Evolutionary conservation across 2,888 invertebrate species (phyloP).

Genomic region (Spialia ferax): DNA sequence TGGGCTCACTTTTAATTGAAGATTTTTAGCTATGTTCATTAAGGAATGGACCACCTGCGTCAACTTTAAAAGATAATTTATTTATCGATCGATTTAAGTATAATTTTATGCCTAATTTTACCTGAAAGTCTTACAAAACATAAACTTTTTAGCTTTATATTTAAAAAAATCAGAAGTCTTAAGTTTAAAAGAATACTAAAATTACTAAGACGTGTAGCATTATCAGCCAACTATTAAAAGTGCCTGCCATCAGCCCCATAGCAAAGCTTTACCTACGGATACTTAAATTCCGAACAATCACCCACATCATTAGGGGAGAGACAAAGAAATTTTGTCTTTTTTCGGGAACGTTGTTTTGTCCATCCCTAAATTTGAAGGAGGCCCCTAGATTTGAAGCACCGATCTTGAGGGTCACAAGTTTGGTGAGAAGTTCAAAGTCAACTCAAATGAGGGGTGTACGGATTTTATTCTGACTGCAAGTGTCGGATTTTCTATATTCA

Average conservation of each 20-base stretch:
- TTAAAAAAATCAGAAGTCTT: too few species aligned
- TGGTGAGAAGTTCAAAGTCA: conserved; percentile 31
- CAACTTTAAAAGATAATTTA: too few species aligned
- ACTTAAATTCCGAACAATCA: conserved; percentile 25
- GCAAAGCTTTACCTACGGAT: conserved; percentile 1
- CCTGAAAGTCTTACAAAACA: too few species aligned
- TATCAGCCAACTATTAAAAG: not conserved
- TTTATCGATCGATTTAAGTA: too few species aligned
- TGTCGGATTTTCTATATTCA: not conserved
- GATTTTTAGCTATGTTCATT: too few species aligned
- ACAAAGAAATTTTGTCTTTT: conserved; percentile 32
- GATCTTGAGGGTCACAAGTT: conserved; percentile 3
- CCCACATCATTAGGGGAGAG: conserved; percentile 16
- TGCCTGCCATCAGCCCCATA: conserved; percentile 7
- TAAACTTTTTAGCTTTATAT: too few species aligned
- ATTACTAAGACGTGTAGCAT: too few species aligned
- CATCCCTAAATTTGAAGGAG: conserved; percentile 20
- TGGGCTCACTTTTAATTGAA: too few species aligned
- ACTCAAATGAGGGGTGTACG: not conserved
- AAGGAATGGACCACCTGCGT: too few species aligned
- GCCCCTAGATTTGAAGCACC: conserved; percentile 3
- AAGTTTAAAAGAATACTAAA: too few species aligned
- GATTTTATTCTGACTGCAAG: conserved; percentile 24
- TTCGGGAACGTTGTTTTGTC: conserved; percentile 8
- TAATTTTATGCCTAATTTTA: too few species aligned